Evolutionary conservation across 64 coral and sea anemone species (phyloP).

Genomic region (Stichodactyla helianthus): DNA sequence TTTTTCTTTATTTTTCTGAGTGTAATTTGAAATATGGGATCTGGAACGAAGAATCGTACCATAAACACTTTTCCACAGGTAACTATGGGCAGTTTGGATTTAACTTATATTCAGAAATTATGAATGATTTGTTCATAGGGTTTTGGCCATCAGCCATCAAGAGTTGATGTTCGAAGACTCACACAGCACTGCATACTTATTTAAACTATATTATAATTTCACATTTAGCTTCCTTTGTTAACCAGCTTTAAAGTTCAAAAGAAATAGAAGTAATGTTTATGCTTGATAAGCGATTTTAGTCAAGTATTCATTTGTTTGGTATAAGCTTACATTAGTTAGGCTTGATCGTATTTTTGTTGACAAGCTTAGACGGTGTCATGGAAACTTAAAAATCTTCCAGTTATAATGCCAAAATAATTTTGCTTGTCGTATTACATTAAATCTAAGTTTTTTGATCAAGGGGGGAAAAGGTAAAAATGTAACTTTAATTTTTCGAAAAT

Average conservation of each 20-base stretch:
- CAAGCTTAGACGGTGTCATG: background rate
- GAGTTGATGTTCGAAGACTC: no score
- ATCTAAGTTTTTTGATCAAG: no score
- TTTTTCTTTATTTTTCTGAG: background rate
- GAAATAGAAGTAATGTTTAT: no score
- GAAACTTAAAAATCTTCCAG: background rate
- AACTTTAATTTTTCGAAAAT: no score
- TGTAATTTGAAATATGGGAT: background rate
- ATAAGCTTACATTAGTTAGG: no score
- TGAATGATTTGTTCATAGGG: background rate
- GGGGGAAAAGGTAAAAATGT: no score
- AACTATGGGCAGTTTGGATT: background rate
- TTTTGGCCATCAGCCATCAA: background rate
- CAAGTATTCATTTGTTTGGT: no score
- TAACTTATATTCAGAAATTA: background rate
- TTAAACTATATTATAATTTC: no score
- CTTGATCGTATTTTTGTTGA: background rate
- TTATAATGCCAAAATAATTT: background rate
- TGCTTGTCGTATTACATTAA: background rate
- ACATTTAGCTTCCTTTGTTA: no score
- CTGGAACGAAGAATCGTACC: background rate
- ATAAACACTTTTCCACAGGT: conserved; percentile 1
- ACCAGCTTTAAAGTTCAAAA: no score
- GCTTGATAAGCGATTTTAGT: no score
- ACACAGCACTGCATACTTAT: no score